phyloP scores from a whole-genome alignment of 2,113 vertebrate species.

The Lepus americanus region DNA sequence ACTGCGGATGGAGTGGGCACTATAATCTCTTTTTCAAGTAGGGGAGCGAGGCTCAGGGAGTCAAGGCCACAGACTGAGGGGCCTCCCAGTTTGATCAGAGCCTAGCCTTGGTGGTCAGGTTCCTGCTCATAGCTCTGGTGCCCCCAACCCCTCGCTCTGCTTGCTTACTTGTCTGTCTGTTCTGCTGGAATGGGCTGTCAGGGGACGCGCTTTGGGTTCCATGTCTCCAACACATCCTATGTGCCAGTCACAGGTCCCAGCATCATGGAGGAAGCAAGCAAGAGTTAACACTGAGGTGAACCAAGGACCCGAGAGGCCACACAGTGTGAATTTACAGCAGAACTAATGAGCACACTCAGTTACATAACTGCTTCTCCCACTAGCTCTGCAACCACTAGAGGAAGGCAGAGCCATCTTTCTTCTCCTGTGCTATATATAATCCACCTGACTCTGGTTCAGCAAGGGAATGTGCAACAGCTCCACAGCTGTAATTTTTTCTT shows the following conservation, averaged over 20 bases:
- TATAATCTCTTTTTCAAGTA: background rate
- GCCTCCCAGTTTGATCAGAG: background rate
- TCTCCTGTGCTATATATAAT: slow-evolving; percentile 59
- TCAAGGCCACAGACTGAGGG: background rate
- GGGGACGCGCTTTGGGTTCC: background rate
- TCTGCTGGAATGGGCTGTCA: background rate
- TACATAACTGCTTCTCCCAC: slow-evolving; percentile 64
- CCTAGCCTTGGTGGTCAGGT: background rate
- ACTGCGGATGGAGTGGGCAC: background rate
- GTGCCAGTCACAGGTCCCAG: background rate
- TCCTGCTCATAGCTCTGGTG: background rate
- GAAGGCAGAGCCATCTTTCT: background rate
- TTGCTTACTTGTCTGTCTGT: background rate
- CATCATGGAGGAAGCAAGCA: background rate
- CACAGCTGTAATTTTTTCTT: slow-evolving; percentile 23
- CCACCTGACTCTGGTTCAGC: background rate
- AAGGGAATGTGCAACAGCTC: background rate
- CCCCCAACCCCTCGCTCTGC: background rate
- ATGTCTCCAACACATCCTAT: background rate
- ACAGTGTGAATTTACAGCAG: slow-evolving; percentile 28
- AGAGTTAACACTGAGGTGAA: slow-evolving; percentile 29
- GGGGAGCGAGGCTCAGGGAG: background rate
- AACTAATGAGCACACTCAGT: slow-evolving; percentile 39
- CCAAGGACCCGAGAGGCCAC: background rate
- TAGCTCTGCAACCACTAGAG: background rate